Percentiles rank a stretch among this genome's conserved stretches.
These are phyloP conservation scores for Asbolus verrucosus DNA, from an alignment of 1,140 invertebrate genomes.

Conservation along the genomic window DNA sequence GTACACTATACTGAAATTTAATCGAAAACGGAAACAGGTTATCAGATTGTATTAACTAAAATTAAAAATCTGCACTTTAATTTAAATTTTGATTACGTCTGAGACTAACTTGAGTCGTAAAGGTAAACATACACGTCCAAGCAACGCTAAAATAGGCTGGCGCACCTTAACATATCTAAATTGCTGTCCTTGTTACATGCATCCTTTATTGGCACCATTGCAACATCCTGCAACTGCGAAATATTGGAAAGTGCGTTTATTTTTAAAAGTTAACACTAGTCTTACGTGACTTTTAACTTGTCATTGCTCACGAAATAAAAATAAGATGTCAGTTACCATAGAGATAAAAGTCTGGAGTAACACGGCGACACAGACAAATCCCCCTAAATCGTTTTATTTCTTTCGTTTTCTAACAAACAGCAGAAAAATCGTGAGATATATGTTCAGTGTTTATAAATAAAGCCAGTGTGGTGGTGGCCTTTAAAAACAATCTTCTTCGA, in stretches of 20 bases:
- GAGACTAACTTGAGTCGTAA: conserved; percentile 6
- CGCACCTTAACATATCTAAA: neutral
- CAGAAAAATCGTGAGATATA: conserved; percentile 22
- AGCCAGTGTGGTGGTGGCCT: too few relatives aligned
- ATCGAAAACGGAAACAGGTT: conserved; percentile 16
- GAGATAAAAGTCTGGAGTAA: conserved; percentile 32
- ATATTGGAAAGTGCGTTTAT: neutral
- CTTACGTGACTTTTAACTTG: conserved; percentile 32
- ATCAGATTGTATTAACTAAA: conserved; percentile 22
- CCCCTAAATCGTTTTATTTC: conserved; percentile 36
- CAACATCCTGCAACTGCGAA: neutral
- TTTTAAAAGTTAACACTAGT: conserved; percentile 27
- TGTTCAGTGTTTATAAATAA: too few relatives aligned
- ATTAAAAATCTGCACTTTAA: conserved; percentile 25
- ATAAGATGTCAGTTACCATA: conserved; percentile 23
- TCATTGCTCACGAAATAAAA: conserved; percentile 22
- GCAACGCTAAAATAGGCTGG: conserved; percentile 2
- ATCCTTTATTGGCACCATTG: neutral
- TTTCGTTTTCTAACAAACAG: conserved; percentile 34
- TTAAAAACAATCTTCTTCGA: too few relatives aligned
- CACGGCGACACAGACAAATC: conserved; percentile 35
- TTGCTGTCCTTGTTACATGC: conserved; percentile 1
- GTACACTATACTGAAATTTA: conserved; percentile 11
- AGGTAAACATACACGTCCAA: neutral
- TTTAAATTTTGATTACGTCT: conserved; percentile 22